These are phyloP conservation scores for Cantharis rufa DNA, from an alignment of 2,888 invertebrate species.

Conservation along the genomic window DNA sequence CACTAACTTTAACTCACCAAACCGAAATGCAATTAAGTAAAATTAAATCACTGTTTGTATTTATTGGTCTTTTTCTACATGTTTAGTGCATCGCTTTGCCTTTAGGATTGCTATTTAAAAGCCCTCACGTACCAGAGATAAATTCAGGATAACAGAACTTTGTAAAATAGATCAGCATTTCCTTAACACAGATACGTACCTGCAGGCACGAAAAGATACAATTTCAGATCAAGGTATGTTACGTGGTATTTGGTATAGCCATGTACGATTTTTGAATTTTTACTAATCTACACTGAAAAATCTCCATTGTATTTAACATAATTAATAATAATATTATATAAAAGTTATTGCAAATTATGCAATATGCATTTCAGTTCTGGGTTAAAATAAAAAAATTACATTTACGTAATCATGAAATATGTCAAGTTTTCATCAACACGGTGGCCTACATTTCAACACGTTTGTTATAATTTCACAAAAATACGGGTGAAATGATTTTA, in stretches of 20 bases:
- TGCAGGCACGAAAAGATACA: slow-evolving; percentile 24
- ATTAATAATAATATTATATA: too few relatives aligned
- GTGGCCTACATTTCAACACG: not conserved
- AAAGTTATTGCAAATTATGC: too few relatives aligned
- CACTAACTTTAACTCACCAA: slow-evolving; percentile 7
- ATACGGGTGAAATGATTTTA: not conserved
- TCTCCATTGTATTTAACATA: not conserved
- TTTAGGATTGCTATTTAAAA: slow-evolving; percentile 15
- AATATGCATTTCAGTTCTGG: too few relatives aligned
- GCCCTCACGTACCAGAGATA: slow-evolving; percentile 22
- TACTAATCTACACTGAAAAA: not conserved
- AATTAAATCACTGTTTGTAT: slow-evolving; percentile 34
- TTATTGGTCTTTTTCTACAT: slow-evolving; percentile 13
- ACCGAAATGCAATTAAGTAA: slow-evolving; percentile 31
- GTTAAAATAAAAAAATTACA: not conserved
- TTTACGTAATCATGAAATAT: not conserved
- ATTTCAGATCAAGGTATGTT: slow-evolving; percentile 18
- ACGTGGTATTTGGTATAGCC: slow-evolving; percentile 1
- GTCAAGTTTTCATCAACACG: not conserved
- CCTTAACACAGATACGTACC: slow-evolving; percentile 22
- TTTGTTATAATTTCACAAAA: not conserved
- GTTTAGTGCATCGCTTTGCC: not conserved
- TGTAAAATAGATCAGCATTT: slow-evolving; percentile 26
- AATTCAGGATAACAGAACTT: slow-evolving; percentile 23
- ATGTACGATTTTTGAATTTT: slow-evolving; percentile 9